These are phyloP conservation scores for Takifugu rubripes DNA, from an alignment of 2,797 vertebrate species.

Conservation along the genomic window DNA sequence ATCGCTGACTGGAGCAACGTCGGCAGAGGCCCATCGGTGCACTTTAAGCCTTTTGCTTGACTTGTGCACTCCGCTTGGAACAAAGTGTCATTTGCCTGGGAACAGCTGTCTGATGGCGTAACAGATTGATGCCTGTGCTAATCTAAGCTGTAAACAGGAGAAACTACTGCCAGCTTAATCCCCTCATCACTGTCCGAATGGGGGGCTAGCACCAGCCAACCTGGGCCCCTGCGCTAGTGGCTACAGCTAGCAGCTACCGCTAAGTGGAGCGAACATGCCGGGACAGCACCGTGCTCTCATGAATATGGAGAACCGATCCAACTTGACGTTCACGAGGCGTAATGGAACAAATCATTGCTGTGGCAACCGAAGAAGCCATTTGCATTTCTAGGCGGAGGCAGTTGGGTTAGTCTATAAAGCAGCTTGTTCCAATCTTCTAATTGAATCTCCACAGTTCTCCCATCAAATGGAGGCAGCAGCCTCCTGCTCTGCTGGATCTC, in stretches of 20 bases:
- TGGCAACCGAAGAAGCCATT: constrained; percentile 7
- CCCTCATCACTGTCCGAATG: constrained; percentile 50
- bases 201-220: constrained; percentile 1
- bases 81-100: constrained; percentile 53
- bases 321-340: no score
- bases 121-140: constrained; percentile 68
- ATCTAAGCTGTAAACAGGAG: constrained; percentile 70
- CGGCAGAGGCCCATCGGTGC: background rate
- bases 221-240: no score
- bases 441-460: constrained; percentile 38
- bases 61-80: constrained; percentile 28
- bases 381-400: constrained; percentile 1
- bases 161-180: constrained; percentile 76
- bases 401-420: constrained; percentile 2
- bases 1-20: no score
- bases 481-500: constrained; percentile 9
- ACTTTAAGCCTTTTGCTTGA: constrained; percentile 24
- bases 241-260: constrained; percentile 11
- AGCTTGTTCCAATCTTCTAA: constrained; percentile 41
- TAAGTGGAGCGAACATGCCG: constrained; percentile 37
- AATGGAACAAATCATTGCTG: no score
- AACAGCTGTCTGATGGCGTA: constrained; percentile 67
- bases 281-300: background rate
- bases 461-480: constrained; percentile 29
- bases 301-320: background rate